Base-by-base conservation (phyloP, 2,888 invertebrate genomes). In the Actias luna region DNA sequence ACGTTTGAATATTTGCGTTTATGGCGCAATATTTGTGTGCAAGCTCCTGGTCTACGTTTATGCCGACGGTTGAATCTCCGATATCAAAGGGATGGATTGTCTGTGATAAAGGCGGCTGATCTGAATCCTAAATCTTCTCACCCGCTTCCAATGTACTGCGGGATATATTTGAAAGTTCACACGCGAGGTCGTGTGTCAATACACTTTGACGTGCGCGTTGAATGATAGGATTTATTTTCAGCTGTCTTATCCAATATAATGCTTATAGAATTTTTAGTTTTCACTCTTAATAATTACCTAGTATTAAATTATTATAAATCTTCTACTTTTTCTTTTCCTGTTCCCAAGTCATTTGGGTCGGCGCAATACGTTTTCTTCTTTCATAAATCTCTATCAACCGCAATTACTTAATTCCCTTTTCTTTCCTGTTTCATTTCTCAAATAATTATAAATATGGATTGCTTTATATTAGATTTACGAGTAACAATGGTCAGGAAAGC, bases 121-220 rank as follows among this genome's bases (percentile, higher is more conserved):
- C 61, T 62, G 61, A 62, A 62, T 62, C 33, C 58, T 62, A 58
- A 62, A 62, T 39, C 22, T 25, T 62, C 58, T 62, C 57, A 39
- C 52, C 61, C 39, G 36, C 58, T 39, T 42, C 55, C 29, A 29
- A 55, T 55, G 55, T 55, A 55, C n/a, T 55, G 29, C 29, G 55
- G 29, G 55, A 55, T 55, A 55, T 55, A 55, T 55, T 29, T 29
- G 29, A 55, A 55, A 55, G 55, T 55, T 55, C 29, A 29, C 7
- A n/a, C 55, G 27, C 55, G 29, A 55, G 55, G 55, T 55, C 55
- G 29, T 55, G 29, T 55, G 55, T 29, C 52, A 55, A 55, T 55
- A 55, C n/a, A 29, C 55, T 29, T 55, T 55, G 29, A 29, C 29
- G 29, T 16, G 8, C 29, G 29, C 18, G 29, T 29, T 29, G 27